Base-by-base conservation (phyloP, 2,888 invertebrate species). In the Tipula lateralis region DNA sequence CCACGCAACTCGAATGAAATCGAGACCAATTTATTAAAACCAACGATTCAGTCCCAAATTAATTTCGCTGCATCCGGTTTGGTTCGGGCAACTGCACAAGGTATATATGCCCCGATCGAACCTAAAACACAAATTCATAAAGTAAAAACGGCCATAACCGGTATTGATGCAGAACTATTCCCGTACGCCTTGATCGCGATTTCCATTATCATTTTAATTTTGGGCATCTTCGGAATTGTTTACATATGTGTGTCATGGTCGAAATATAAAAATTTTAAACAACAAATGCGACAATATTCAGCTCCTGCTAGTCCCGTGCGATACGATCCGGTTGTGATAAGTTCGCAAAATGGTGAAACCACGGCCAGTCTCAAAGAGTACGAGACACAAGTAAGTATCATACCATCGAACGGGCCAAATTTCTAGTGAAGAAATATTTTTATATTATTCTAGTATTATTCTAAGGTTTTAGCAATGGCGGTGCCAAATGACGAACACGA, bases 231-330 rank as follows among this genome's bases (percentile, higher is more conserved):
- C 84, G 98, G 97, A 5, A 97, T 98, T 83, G 94, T 97, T 84
- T 97, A 98, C 88, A 96, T 98, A 85, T 97, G 97, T 89, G 94
- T 97, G 84, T 97, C 97, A 0, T 98, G 97, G 96, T 96, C 96
- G 85, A 95, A 95, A 87, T 97, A 97, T 89, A 96, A 96, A 89
- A 94, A 95, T 84, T 96, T 96, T 89, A 96, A 97, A 88, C 96
- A 96, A 88, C 94, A 95, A 88, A 93, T 95, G 89, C 93, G 95
- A 19, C 94, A 95, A 89, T 95, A 95, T 87, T 92, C 93, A 0
- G 92, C 93, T 4, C 94, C 95, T 0, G 89, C 91, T 16, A 92
- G 91, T 84, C 92, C 92, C 0, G 90, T 91, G 0, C 91, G 94
- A 30, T 95, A 95, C 88, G 95, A 95, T 89, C 94, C 94, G 0